These are phyloP conservation scores for Dufourea novaeangliae DNA, from an alignment of 1,140 invertebrate species.

Conservation along the genomic window DNA sequence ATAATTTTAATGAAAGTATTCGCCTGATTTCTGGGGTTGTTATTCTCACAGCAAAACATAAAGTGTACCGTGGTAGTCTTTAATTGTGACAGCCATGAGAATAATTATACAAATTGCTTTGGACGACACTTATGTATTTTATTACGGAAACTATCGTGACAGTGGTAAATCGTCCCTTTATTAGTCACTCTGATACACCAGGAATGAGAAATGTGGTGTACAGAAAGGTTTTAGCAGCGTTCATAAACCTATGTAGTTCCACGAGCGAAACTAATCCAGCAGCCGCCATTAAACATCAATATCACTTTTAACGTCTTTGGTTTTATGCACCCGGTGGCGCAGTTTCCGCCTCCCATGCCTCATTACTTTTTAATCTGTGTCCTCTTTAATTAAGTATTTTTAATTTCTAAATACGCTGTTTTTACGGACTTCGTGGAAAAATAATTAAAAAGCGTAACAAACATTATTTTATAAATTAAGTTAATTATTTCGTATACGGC, in stretches of 20 bases:
- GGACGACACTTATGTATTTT: neutral
- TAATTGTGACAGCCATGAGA: too few relatives aligned
- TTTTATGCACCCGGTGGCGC: conserved; percentile 17
- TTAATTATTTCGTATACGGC: neutral
- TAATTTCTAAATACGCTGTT: neutral
- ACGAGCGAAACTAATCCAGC: conserved; percentile 28
- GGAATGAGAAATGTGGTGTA: neutral
- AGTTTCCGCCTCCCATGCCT: neutral
- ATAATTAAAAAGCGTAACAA: neutral
- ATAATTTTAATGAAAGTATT: too few relatives aligned
- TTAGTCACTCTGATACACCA: neutral
- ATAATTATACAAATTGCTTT: neutral
- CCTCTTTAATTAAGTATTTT: neutral
- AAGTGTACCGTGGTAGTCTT: neutral
- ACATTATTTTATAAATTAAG: neutral
- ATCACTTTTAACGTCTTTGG: conserved; percentile 24
- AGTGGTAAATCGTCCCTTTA: neutral
- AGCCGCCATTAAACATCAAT: conserved; percentile 23
- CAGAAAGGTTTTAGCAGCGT: conserved; percentile 16
- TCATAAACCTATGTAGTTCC: conserved; percentile 7
- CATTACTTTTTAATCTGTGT: neutral
- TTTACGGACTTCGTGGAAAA: neutral
- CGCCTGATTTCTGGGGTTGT: too few relatives aligned
- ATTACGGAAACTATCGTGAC: neutral
- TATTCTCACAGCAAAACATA: neutral